A percentile compares a stretch with the other conserved stretches of the same genome.
These are phyloP conservation scores for Ceyx melanurus DNA, from an alignment of 2,113 vertebrate genomes.

Conservation along the genomic window DNA sequence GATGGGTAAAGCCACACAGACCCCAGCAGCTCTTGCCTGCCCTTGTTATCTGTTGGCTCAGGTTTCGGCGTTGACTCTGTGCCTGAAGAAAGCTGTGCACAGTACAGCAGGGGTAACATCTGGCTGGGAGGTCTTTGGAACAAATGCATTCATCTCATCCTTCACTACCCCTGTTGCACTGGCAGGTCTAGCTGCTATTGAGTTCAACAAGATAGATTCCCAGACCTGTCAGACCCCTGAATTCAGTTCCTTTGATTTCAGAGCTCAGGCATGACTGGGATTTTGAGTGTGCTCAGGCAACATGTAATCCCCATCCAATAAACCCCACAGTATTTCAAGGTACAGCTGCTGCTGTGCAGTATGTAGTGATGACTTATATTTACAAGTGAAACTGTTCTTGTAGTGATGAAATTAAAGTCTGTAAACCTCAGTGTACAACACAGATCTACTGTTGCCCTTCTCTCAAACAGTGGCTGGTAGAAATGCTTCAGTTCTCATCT, in stretches of 20 bases:
- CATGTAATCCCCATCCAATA: background rate
- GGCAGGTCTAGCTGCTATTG: background rate
- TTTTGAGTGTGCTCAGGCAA: background rate
- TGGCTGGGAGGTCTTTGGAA: conserved; percentile 29
- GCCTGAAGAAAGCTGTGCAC: background rate
- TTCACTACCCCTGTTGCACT: background rate
- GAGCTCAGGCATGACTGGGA: background rate
- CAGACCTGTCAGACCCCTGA: background rate
- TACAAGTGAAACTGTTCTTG: background rate
- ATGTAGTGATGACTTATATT: background rate
- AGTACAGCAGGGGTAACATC: background rate
- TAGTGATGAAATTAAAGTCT: background rate
- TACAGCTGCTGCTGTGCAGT: background rate
- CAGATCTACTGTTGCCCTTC: background rate
- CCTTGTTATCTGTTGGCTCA: background rate
- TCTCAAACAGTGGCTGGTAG: background rate
- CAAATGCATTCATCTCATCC: background rate
- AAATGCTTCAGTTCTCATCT: background rate
- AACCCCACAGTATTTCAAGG: background rate
- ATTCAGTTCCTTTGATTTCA: background rate
- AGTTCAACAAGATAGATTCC: background rate
- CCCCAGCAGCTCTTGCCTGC: background rate
- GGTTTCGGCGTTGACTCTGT: background rate
- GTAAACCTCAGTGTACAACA: background rate
- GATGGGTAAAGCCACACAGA: background rate